These are phyloP conservation scores for Homarus americanus DNA, from an alignment of 1,140 invertebrate genomes.

Conservation along the genomic window DNA sequence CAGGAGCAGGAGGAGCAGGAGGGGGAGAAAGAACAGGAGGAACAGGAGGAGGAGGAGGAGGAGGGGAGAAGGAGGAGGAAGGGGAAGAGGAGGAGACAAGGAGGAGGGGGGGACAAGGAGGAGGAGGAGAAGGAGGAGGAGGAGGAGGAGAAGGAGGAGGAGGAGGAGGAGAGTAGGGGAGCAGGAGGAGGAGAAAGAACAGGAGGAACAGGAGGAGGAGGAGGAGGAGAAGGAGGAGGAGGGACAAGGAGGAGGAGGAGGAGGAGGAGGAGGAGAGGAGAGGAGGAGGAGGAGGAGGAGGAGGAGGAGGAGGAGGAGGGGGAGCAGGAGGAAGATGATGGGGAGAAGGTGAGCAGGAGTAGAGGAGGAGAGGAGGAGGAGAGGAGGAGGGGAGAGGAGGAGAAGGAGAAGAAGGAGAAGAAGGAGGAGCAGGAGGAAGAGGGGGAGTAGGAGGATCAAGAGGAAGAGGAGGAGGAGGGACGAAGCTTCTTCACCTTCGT, in stretches of 20 bases:
- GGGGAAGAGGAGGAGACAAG: conserved; percentile 19
- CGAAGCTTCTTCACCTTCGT: conserved; percentile 12
- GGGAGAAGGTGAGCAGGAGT: too few relatives aligned
- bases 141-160: too few relatives aligned
- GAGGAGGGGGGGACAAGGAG: background rate
- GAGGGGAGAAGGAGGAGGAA: conserved; percentile 4
- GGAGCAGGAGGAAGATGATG: too few relatives aligned
- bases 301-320: background rate
- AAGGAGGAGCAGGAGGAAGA: too few relatives aligned
- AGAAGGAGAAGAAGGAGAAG: too few relatives aligned
- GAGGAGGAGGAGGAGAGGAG: background rate
- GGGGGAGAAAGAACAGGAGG: too few relatives aligned
- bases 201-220: conserved; percentile 6
- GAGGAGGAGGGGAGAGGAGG: background rate
- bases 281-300: background rate
- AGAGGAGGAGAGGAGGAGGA: background rate
- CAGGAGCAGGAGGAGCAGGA: too few relatives aligned
- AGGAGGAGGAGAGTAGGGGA: too few relatives aligned
- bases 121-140: too few relatives aligned
- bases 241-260: background rate
- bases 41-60: conserved; percentile 6
- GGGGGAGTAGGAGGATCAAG: background rate
- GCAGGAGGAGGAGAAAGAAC: too few relatives aligned
- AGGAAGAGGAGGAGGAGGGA: background rate
- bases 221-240: conserved; percentile 8